Evolutionary conservation across 2,113 vertebrate genomes (phyloP).

Genomic region (Pelmatolapia mariae): DNA sequence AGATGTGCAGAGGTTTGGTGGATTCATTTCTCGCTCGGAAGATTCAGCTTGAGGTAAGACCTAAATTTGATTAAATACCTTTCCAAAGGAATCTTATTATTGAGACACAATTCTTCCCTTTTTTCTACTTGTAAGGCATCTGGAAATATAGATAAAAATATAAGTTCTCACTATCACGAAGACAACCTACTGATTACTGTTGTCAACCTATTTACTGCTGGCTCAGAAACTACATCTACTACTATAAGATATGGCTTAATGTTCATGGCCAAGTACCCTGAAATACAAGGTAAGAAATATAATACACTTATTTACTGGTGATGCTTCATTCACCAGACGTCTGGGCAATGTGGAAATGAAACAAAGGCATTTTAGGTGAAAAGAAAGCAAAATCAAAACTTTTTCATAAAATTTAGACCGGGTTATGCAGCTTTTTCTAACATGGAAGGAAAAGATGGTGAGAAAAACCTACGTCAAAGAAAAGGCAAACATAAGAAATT

Average conservation of each 20-base stretch:
- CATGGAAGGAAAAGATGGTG: neutral
- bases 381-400: neutral
- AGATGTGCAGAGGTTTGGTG: neutral
- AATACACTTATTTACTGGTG: neutral
- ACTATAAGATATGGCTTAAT: neutral
- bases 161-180: neutral
- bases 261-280: neutral
- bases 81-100: neutral
- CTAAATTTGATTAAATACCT: neutral
- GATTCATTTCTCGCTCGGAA: neutral
- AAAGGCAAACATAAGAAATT: neutral
- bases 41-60: neutral
- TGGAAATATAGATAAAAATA: neutral
- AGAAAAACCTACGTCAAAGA: neutral
- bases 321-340: neutral
- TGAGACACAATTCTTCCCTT: rapidly evolving
- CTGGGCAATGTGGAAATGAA: neutral
- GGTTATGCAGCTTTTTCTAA: neutral
- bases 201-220: neutral
- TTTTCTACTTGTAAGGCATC: neutral
- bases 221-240: neutral
- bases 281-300: neutral
- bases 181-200: neutral
- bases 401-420: neutral
- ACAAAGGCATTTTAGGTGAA: neutral